phyloP scores from a whole-genome alignment of 1,140 invertebrate species.

The Tetranychus urticae region DNA sequence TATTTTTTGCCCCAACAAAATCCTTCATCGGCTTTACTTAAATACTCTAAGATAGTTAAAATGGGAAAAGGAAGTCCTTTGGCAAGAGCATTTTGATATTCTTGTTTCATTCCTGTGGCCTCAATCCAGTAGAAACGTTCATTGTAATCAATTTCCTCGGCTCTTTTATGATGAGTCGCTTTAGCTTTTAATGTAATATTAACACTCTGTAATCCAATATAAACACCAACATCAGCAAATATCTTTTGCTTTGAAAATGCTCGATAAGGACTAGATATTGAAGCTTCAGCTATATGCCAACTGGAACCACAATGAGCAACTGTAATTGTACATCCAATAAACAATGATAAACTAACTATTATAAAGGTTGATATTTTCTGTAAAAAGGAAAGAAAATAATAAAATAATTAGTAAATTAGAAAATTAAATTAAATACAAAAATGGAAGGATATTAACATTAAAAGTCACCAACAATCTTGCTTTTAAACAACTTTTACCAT shows the following conservation, averaged over 20 bases:
- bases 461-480: no score
- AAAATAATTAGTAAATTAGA: background rate
- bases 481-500: no score
- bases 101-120: slow-evolving; percentile 32
- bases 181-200: slow-evolving; percentile 82
- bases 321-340: slow-evolving; percentile 25
- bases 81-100: slow-evolving; percentile 52
- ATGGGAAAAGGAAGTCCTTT: slow-evolving; percentile 83
- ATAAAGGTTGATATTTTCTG: slow-evolving; percentile 3
- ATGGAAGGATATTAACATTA: background rate
- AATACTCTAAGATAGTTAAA: slow-evolving; percentile 82
- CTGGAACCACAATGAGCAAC: slow-evolving; percentile 68
- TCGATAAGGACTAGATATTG: slow-evolving; percentile 63
- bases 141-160: slow-evolving; percentile 73
- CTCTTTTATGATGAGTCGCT: slow-evolving; percentile 20
- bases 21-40: slow-evolving; percentile 79
- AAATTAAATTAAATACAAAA: background rate
- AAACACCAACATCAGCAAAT: slow-evolving; percentile 59
- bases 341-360: slow-evolving; percentile 10
- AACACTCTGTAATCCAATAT: slow-evolving; percentile 77
- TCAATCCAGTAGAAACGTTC: slow-evolving; percentile 76
- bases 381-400: background rate
- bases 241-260: slow-evolving; percentile 74
- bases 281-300: slow-evolving; percentile 71
- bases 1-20: slow-evolving; percentile 89